Evolutionary conservation across 23 tunicate genomes (phyloP).

Genomic region (Diplosoma virens): DNA sequence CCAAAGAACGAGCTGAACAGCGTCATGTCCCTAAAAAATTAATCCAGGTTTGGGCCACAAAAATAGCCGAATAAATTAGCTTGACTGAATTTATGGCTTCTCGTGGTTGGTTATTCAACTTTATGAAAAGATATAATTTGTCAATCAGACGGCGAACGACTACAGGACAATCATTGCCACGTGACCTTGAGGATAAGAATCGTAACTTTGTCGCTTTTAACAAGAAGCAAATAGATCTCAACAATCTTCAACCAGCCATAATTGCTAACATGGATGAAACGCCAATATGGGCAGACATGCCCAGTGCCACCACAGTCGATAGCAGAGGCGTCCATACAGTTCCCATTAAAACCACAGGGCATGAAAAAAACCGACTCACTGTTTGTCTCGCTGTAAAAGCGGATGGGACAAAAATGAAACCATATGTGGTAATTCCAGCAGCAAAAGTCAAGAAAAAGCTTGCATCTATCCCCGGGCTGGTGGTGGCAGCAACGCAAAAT

Average conservation of each 20-base stretch:
- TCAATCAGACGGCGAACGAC: too few relatives aligned
- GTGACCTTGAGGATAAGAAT: slow-evolving; percentile 3
- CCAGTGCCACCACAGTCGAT: slow-evolving; percentile 37
- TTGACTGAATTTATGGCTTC: slow-evolving; percentile 45
- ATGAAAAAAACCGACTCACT: slow-evolving; percentile 24
- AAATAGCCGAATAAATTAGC: slow-evolving; percentile 35
- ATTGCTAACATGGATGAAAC: slow-evolving; percentile 44
- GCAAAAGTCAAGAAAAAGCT: slow-evolving; percentile 16
- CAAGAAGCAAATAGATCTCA: slow-evolving; percentile 12
- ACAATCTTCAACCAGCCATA: slow-evolving; percentile 5
- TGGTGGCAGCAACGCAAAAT: slow-evolving; percentile 18
- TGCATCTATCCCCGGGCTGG: slow-evolving; percentile 22
- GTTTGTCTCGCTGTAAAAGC: too few relatives aligned
- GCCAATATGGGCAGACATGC: slow-evolving; percentile 47
- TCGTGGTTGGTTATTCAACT: slow-evolving; percentile 46
- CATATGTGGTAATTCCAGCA: neutral
- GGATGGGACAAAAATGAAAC: too few relatives aligned
- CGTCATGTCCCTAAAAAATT: slow-evolving; percentile 52
- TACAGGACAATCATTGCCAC: neutral
- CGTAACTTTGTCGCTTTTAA: slow-evolving; percentile 20
- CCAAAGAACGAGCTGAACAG: slow-evolving; percentile 41
- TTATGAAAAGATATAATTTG: too few relatives aligned
- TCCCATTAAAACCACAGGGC: slow-evolving; percentile 31
- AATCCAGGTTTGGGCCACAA: slow-evolving; percentile 43
- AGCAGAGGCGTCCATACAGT: slow-evolving; percentile 23